Evolutionary conservation across 1,140 invertebrate species (phyloP), one percentile per base, ranked within the genome.

Genomic region (Brachionus rotundiformis): DNA sequence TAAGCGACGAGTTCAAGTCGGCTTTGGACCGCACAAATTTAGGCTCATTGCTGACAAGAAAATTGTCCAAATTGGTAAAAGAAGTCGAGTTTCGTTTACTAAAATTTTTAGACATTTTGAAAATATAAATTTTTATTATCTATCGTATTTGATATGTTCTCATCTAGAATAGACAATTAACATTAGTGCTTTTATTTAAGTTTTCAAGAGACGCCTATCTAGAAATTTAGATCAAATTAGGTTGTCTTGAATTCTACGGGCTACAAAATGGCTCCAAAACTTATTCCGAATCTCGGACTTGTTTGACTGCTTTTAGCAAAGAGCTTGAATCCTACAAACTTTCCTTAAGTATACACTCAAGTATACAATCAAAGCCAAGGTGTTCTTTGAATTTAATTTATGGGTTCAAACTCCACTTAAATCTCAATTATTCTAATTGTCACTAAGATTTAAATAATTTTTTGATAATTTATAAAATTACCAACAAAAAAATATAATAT

Each of bases 21-120:
- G 31, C 11, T 36, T 36, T 68, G 29, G 31, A 3, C 10, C 63
- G 63, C 0, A 6, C 8, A 68, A 19, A 33, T 6, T 33, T 33
- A 0, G 63, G 11, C 16, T 63, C n/a, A 36, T 68, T 36, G 31
- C 3, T 68, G 10, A 7, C 11, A 33, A 36, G 16, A 19, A 68
- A 33, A 33, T 68, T 33, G 31, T 68, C 36, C 31, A 68, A 36
- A 68, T 68, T 68, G 10, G 63, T 68, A 68, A 68, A 68, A 10
- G 63, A 68, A 36, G 63, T 68, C 33, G 63, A 68, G 33, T 68
- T 68, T 33, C 63, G 63, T 68, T 68, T 68, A 68, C 63, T 68
- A 68, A 68, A 68, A 68, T 33, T 68, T 68, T 31, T 68, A 7
- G 33, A 36, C 63, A 68, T 68, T 36, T 68, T 63, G 10, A 11